Percentiles rank a stretch among this genome's conserved stretches.
phyloP scores from a whole-genome alignment of 2,113 vertebrate genomes.

The Neolamprologus falcicula region DNA sequence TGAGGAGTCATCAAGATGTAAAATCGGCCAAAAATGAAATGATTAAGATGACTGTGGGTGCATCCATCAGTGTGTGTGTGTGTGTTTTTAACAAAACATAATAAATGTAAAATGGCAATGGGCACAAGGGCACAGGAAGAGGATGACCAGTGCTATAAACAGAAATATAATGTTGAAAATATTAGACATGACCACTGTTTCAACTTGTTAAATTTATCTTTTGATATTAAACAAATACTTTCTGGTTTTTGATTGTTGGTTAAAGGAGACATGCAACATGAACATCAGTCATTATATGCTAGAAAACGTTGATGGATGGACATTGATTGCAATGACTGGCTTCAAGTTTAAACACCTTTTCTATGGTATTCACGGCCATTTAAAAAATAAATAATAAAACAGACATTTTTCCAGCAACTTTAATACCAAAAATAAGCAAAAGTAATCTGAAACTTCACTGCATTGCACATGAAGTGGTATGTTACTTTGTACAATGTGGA shows the following conservation, averaged over 20 bases:
- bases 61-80: not conserved
- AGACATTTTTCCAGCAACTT: not conserved
- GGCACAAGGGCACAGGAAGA: not conserved
- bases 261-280: not conserved
- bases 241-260: not conserved
- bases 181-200: not conserved
- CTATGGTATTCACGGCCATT: not conserved
- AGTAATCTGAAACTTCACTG: not conserved
- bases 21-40: not conserved
- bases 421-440: not conserved
- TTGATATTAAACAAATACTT: not conserved
- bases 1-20: not conserved
- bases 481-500: not conserved
- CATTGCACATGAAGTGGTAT: not conserved
- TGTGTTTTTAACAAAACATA: not conserved
- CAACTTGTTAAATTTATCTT: not conserved
- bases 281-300: not conserved
- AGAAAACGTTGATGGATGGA: not conserved
- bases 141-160: fast-evolving
- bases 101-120: not conserved
- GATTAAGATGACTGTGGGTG: not conserved
- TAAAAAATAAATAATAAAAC: not conserved
- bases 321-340: not conserved
- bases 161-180: not conserved
- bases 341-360: not conserved